Conservation (phyloP, 2,888 invertebrate genomes). For the Teinopalpus imperialis region DNA sequence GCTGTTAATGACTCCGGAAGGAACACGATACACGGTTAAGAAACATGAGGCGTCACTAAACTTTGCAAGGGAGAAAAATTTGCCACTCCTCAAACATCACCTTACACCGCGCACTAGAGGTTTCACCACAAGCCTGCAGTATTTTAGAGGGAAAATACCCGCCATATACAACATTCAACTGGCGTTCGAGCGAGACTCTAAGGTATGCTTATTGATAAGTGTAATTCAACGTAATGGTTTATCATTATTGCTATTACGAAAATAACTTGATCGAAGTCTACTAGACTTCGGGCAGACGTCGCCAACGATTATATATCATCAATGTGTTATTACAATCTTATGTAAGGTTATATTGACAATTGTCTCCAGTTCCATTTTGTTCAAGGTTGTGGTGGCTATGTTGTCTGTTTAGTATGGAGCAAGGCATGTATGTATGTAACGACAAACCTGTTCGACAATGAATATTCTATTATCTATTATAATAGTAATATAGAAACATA, state of each 20-base stretch:
- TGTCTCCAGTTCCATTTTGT: constrained; percentile 3
- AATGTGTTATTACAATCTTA: background rate
- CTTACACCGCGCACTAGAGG: constrained; percentile 97
- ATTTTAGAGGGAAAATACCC: constrained; percentile 90
- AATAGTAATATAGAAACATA: background rate
- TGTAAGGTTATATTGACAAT: background rate
- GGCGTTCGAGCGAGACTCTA: constrained; percentile 84
- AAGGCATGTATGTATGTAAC: background rate
- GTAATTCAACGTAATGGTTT: too few species aligned
- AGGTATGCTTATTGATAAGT: too few species aligned
- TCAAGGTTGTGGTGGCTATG: constrained; percentile 14
- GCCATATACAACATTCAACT: constrained; percentile 93
- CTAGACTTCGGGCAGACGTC: background rate
- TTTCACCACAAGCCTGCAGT: constrained; percentile 92
- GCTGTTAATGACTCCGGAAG: constrained; percentile 95
- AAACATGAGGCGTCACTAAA: constrained; percentile 94
- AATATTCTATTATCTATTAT: constrained; percentile 4
- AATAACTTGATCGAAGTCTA: constrained; percentile 5
- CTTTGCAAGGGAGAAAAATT: constrained; percentile 92
- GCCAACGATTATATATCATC: background rate
- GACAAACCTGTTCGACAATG: constrained; percentile 6
- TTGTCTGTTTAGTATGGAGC: constrained; percentile 6
- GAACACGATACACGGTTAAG: constrained; percentile 93
- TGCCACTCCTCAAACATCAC: constrained; percentile 93
- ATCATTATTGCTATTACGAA: background rate